Evolutionary conservation across 2,113 vertebrate species (phyloP).

Genomic region (Murina feae): DNA sequence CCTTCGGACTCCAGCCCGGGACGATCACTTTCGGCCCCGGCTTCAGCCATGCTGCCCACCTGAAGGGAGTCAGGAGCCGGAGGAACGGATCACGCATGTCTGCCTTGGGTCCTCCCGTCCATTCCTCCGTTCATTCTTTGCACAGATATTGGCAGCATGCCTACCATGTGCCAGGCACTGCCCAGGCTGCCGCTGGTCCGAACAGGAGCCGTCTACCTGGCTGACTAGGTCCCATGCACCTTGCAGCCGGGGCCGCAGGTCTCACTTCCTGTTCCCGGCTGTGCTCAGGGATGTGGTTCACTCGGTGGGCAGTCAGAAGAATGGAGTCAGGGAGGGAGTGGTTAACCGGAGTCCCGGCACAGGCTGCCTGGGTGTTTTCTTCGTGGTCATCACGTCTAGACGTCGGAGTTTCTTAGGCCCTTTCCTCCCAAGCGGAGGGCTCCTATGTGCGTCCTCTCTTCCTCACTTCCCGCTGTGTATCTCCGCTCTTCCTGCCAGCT

Average conservation of each 20-base stretch:
- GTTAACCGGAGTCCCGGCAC: neutral
- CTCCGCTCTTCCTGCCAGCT: neutral
- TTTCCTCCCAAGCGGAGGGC: neutral
- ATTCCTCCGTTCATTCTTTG: neutral
- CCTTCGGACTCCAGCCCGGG: neutral
- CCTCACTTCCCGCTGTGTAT: neutral
- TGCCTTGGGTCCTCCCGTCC: neutral
- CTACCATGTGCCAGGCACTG: neutral
- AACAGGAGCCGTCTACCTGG: neutral
- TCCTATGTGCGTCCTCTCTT: neutral
- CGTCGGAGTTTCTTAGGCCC: neutral
- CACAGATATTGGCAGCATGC: neutral
- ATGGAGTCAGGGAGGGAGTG: too few species aligned
- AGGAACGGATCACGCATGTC: neutral
- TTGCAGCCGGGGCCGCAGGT: neutral
- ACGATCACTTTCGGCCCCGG: neutral
- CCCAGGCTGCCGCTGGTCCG: neutral
- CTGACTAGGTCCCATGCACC: neutral
- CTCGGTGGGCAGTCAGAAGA: neutral
- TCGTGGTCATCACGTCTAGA: neutral
- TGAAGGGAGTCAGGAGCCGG: neutral
- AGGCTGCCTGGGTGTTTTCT: neutral
- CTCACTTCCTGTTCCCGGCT: accelerated
- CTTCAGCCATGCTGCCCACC: neutral
- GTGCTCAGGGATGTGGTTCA: accelerated